phyloP scores from a whole-genome alignment of 2,797 vertebrate species.

The Dryobates pubescens region DNA sequence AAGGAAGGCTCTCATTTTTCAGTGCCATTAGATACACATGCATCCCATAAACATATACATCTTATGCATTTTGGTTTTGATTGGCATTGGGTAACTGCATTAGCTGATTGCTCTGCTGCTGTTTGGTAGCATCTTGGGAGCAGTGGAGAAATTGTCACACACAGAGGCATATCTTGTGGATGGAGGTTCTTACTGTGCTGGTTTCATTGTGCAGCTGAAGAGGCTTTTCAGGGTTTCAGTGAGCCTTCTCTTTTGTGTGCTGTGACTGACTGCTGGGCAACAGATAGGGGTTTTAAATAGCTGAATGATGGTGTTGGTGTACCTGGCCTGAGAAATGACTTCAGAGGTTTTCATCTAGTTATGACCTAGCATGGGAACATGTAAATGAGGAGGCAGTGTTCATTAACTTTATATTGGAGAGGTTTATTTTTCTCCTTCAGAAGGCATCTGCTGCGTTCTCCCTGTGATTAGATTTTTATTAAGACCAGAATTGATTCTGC shows the following conservation, averaged over 20 bases:
- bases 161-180: not conserved
- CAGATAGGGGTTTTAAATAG: not conserved
- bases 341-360: not conserved
- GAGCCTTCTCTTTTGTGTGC: fast-evolving
- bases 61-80: not conserved
- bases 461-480: not conserved
- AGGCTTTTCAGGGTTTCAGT: not conserved
- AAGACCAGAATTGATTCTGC: not conserved
- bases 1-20: not conserved
- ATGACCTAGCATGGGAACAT: not conserved
- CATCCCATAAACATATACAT: not conserved
- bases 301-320: not conserved
- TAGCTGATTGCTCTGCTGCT: not conserved
- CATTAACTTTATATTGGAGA: not conserved
- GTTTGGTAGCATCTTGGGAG: not conserved
- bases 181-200: not conserved
- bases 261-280: not conserved
- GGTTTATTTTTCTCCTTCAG: not conserved
- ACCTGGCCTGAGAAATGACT: not conserved
- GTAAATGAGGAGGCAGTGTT: not conserved
- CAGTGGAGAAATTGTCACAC: not conserved
- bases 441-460: not conserved
- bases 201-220: not conserved
- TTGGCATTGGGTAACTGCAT: not conserved
- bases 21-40: not conserved